These are phyloP conservation scores for Hipposideros armiger DNA, from an alignment of 2,113 vertebrate species.

Conservation along the genomic window DNA sequence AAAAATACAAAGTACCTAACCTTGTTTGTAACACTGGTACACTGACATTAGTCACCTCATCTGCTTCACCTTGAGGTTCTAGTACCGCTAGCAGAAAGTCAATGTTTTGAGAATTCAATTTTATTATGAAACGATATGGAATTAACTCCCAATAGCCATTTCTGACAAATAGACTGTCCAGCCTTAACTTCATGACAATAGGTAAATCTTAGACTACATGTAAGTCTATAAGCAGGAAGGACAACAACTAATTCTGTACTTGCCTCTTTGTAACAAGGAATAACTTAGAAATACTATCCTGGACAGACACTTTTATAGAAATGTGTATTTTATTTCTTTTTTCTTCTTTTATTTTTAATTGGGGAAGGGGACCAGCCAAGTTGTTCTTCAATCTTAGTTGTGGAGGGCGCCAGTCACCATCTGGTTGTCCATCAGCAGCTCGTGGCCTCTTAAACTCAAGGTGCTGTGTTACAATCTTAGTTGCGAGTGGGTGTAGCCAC, in stretches of 20 bases:
- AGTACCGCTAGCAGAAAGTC: background rate
- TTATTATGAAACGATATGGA: constrained; percentile 43
- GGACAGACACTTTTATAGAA: background rate
- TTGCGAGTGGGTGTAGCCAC: too few relatives aligned
- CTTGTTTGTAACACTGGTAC: background rate
- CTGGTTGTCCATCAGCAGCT: too few relatives aligned
- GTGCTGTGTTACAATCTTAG: too few relatives aligned
- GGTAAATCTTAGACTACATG: background rate
- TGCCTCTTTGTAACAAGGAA: constrained; percentile 49
- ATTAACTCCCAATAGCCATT: constrained; percentile 6
- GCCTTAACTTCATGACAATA: constrained; percentile 40
- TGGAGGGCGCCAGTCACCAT: too few relatives aligned
- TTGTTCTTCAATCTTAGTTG: too few relatives aligned
- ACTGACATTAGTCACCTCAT: background rate
- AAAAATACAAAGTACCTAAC: constrained; percentile 32
- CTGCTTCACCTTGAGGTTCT: background rate
- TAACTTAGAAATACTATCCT: background rate
- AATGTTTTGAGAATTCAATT: background rate
- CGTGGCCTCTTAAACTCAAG: too few relatives aligned
- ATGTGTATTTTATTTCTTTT: background rate
- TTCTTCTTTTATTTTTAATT: too few relatives aligned
- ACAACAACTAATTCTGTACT: constrained; percentile 46
- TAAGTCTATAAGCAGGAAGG: background rate
- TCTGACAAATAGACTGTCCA: background rate
- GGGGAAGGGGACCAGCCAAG: too few relatives aligned